Evolutionary conservation across 2,113 vertebrate genomes (phyloP).

Genomic region (Scytalopus superciliaris): DNA sequence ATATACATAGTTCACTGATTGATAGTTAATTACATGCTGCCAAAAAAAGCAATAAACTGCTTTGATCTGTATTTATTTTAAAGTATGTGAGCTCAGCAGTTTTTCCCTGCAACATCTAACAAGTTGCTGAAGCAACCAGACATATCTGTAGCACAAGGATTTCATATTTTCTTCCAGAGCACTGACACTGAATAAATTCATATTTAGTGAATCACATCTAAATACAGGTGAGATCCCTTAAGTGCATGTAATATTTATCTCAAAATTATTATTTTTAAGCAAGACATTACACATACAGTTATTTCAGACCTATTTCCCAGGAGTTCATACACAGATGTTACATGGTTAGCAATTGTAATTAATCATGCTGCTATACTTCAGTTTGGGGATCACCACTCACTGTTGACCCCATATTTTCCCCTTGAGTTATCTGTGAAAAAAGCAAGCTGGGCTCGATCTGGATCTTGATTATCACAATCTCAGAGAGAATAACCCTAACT

Average conservation of each 20-base stretch:
- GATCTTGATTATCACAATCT: neutral
- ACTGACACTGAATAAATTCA: neutral
- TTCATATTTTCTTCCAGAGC: neutral
- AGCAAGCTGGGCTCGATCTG: neutral
- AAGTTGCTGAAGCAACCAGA: neutral
- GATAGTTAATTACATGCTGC: neutral
- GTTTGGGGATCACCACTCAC: neutral
- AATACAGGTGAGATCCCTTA: neutral
- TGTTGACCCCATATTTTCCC: neutral
- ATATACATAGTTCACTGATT: neutral
- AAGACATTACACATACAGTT: neutral
- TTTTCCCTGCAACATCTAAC: neutral
- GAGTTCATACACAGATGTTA: neutral
- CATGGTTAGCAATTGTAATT: neutral
- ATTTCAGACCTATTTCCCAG: neutral
- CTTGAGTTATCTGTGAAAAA: neutral
- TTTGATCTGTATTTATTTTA: neutral
- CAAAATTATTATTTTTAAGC: neutral
- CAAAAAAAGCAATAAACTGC: neutral
- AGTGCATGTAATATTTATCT: neutral
- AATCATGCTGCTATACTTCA: neutral
- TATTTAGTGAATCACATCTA: neutral
- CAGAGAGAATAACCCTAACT: neutral
- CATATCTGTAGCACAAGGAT: neutral
- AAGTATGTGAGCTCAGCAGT: neutral